Base-by-base conservation (phyloP, 2,113 vertebrate genomes). In the Sorex fumeus region DNA sequence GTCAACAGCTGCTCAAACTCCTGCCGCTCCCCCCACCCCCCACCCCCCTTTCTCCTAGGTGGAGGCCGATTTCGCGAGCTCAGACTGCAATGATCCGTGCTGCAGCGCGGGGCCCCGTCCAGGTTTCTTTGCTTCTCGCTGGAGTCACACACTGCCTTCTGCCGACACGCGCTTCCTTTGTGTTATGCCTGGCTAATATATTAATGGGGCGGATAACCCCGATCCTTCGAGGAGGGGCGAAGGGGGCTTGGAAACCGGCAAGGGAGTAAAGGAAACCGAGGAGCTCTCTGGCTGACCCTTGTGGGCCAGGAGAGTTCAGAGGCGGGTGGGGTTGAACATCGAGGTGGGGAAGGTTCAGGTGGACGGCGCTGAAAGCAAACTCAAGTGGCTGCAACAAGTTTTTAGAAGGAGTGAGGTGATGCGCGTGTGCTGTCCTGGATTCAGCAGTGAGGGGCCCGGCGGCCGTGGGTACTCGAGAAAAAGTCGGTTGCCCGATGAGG, bases 121-220 rank as follows among this genome's bases (percentile, higher is more conserved):
- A 90, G 92, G 91, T 93, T 94, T 91, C 66, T 87, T 71, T 36
- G 74, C 87, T 91, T 87, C 85, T 91, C 80, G 18, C 82, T 18
- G 90, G 72, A 85, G 69, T 83, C 86, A 45, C 84, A 13, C 27
- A 30, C 21, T 34, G 85, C 91, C 86, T 94, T 96, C 60, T 91
- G 94, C 92, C 47, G 94, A 91, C 92, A 74, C 69, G 74, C 96
- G 94, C 97, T 97, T 96, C 96, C 97, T 97, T 97, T 84, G 78
- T 76, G 93, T 96, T 93, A 66, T 90, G 96, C 96, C 84, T 89
- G 94, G 91, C 32, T 93, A 96, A 97, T 95, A 94, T 43, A 94
- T 71, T 84, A 92, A 94, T 92, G 81, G 92, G 70, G 89, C 87
- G 78, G 96, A 96, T 96, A 97, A 96, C 97, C 62, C 82, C 40